Evolutionary conservation across 2,113 vertebrate species (phyloP), one percentile per base, ranked within the genome.

Genomic region (Tupaia tana): DNA sequence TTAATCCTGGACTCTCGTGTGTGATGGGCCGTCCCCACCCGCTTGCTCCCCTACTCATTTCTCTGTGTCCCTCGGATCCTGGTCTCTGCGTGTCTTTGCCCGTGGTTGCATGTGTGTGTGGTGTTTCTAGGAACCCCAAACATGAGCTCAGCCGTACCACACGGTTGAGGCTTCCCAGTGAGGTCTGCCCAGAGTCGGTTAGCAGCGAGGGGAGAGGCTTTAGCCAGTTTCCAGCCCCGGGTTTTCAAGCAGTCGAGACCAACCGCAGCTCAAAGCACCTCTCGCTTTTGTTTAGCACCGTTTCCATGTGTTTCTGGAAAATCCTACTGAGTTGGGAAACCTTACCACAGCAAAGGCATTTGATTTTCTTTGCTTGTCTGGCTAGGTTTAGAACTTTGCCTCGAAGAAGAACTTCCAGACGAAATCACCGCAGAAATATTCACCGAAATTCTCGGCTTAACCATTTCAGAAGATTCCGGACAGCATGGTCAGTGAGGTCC

Each of bases 401-500:
- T 98, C 81, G 98, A 99, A 97, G 93, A 97, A 81, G 97, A 95
- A n/a, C 98, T 99, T 93, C 99, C 99, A 27, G 97, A 98, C 9
- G 98, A 99, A 97, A 99, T 99, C 97, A 99, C 99, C 70, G 91
- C 98, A 82, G 98, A 99, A 95, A 98, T 98, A 75, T 99, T 99
- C n/a, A 87, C 89, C 58, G 97, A 99, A 58, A 98, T 99, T 97
- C 98, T 99, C 86, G 99, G 99, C 78, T 98, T 99, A 87, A 98
- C 98, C 86, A 2, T 96, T 80, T 86, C 97, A 52, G 91, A 97
- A 52, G 10, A 20, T 61, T 52, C 34, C 0, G 7, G 9, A 78
- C 27, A 70, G 74, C 56, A 56, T 1, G 18, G n/a, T 29, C 66
- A 52, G 24, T 34, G 77, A 91, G 22, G 77, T 9, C 27, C 18